These are phyloP conservation scores for Eristalis intricaria DNA, from an alignment of 2,888 invertebrate species.

Conservation along the genomic window DNA sequence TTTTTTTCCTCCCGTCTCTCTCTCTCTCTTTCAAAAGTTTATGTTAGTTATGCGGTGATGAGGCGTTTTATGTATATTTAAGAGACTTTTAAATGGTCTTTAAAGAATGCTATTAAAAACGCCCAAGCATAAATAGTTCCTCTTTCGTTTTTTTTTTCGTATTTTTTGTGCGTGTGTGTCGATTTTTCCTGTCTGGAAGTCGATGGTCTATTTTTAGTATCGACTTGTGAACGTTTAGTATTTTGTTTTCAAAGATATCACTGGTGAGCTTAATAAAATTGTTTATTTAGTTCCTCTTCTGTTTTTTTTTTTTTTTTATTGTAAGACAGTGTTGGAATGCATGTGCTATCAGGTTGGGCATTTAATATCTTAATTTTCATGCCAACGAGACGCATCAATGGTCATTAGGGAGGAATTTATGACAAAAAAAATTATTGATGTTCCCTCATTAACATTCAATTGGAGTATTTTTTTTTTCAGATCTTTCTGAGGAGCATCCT, in stretches of 20 bases:
- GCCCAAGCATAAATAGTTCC: slow-evolving; percentile 39
- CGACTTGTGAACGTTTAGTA: neutral
- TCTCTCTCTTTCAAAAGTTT: slow-evolving; percentile 7
- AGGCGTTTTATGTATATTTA: slow-evolving; percentile 58
- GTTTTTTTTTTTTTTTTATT: slow-evolving; percentile 8
- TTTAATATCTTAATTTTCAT: neutral
- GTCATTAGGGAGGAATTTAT: neutral
- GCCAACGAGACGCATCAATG: neutral
- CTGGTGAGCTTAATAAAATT: slow-evolving; percentile 1
- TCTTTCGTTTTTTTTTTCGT: neutral
- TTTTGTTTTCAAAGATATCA: slow-evolving; percentile 6
- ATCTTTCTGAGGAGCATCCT: neutral
- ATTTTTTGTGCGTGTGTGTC: neutral
- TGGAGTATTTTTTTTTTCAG: neutral
- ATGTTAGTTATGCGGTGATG: slow-evolving; percentile 55
- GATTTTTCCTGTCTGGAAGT: neutral
- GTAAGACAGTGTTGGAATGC: neutral
- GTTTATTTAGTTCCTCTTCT: neutral
- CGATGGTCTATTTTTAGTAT: neutral
- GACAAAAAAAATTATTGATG: neutral
- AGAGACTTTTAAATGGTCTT: slow-evolving; percentile 59
- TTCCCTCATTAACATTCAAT: neutral
- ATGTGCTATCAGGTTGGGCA: neutral
- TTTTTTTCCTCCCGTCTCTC: neutral
- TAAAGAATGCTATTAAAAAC: slow-evolving; percentile 53